Evolutionary conservation across 2,888 invertebrate species (phyloP).

Genomic region (Sarcophaga variegata): DNA sequence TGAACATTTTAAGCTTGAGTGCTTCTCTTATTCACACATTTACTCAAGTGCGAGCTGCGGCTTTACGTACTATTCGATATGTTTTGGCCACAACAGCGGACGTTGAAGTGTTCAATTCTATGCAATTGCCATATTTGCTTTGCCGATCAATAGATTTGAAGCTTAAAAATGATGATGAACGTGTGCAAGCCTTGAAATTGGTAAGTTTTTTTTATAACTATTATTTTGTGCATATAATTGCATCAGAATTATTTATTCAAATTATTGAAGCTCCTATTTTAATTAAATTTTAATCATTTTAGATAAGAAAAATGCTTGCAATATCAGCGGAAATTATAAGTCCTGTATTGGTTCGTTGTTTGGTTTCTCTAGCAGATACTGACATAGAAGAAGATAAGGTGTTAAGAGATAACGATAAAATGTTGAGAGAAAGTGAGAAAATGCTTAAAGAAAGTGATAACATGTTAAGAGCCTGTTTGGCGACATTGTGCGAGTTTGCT

Average conservation of each 20-base stretch:
- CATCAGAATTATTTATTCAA: not conserved
- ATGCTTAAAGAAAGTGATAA: slow-evolving; percentile 85
- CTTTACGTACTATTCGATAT: slow-evolving; percentile 93
- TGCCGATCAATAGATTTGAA: slow-evolving; percentile 93
- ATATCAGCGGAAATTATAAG: slow-evolving; percentile 87
- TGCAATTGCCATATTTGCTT: slow-evolving; percentile 92
- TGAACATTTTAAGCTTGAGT: slow-evolving; percentile 87
- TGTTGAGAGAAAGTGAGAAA: not conserved
- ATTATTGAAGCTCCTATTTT: not conserved
- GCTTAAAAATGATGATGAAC: slow-evolving; percentile 94
- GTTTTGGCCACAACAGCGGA: slow-evolving; percentile 90
- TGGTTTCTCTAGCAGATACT: slow-evolving; percentile 92
- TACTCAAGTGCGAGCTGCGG: slow-evolving; percentile 94
- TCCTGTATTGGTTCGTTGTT: slow-evolving; percentile 88
- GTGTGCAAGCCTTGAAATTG: slow-evolving; percentile 94
- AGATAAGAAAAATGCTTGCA: slow-evolving; percentile 84
- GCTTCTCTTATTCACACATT: slow-evolving; percentile 92
- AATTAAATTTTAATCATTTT: not conserved
- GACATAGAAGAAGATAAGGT: slow-evolving; percentile 88
- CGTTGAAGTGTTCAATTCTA: slow-evolving; percentile 89
- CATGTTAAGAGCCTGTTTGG: slow-evolving; percentile 91
- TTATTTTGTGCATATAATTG: not conserved
- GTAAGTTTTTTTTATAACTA: slow-evolving; percentile 80
- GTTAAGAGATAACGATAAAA: slow-evolving; percentile 83
- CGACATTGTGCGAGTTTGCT: slow-evolving; percentile 94